Evolutionary conservation across 1,140 invertebrate species (phyloP), one percentile per base, ranked within the genome.

Genomic region (Pseudomyrmex flavicornis): DNA sequence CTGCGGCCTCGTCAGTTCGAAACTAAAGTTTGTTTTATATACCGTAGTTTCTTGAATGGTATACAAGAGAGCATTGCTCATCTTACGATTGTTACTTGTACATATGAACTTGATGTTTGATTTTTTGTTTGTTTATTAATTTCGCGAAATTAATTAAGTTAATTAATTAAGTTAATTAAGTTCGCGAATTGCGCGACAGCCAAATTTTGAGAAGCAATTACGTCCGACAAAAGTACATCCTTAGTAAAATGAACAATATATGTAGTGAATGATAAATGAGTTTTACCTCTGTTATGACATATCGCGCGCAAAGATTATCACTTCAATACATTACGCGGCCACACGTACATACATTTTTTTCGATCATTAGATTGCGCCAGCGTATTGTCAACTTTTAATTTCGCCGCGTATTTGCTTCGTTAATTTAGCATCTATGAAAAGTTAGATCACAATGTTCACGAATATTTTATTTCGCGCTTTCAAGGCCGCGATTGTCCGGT

Each of bases 401-500:
- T 15, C 35, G 59, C 20, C 22, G 5, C 52, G 35, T 0, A 26
- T 54, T 59, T 76, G 22, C 12, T 20, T 70, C 58, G 9, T 52
- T 70, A 66, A 72, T 85, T 76, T 70, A 87, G 56, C 82, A 88
- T 85, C 75, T 59, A 68, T 46, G 59, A 15, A 88, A 87, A 87
- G 61, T 82, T 73, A 85, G 66, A 65, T 68, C 59, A 80, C 3
- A 7, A 68, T 61, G 52, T 59, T 69, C 62, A 83, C 86, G 26
- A 88, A 88, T 88, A 87, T 88, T 87, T 87, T 44, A 88, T 87
- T 87, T 85, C 61, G 9, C 65, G 80, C 65, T 68, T 46, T 76
- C 85, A 88, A 87, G 86, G 83, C 48, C 77, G n/a, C 26, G 20
- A 82, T 52, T 61, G 85, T 82, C 50, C 65, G 73, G 50, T 77